Evolutionary conservation across 2,797 vertebrate species (phyloP), one percentile per base, ranked within the genome.

Genomic region (Enteromius paludinosus): DNA sequence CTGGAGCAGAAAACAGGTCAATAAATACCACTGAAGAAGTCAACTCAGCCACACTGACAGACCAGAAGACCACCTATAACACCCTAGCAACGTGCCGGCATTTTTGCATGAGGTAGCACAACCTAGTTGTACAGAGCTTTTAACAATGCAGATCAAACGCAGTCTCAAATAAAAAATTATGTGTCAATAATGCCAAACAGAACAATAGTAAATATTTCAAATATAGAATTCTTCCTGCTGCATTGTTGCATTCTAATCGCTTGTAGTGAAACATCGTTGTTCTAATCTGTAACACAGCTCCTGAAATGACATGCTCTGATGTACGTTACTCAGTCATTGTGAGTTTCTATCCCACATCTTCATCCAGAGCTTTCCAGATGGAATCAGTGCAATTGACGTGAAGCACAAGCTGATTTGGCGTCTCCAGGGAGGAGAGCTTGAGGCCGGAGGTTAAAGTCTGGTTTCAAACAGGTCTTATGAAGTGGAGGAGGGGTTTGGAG

Each of bases 361-460:
- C 59, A 61, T 87, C 79, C 75, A 76, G 25, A 56, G 82, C 74
- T 88, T 73, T 86, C 84, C 65, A 89, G 79, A 88, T 87, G 90
- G 90, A 86, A 62, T 79, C 86, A 56, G 76, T 70, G 84, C 90
- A 84, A 81, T 71, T 80, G 85, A 79, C 68, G 70, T 47, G 17
- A 71, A 52, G 73, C 77, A 70, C 82, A 83, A 71, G 9, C 41
- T 25, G 78, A 25, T 71, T 87, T 83, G 85, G 56, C 81, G 79
- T 85, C 49, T 38, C 83, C 38, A 52, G 80, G 66, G 82, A 75
- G 79, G 69, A 77, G 56, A 45, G 75, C 12, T 64, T 62, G 14
- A 23, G 30, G 81, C 77, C 79, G 83, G 66, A 68, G 54, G 70
- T 82, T 33, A 49, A 77, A 79, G 72, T 77, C 82, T 78, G 79